phyloP scores from a whole-genome alignment of 2,797 vertebrate genomes.

The Salmo trutta region DNA sequence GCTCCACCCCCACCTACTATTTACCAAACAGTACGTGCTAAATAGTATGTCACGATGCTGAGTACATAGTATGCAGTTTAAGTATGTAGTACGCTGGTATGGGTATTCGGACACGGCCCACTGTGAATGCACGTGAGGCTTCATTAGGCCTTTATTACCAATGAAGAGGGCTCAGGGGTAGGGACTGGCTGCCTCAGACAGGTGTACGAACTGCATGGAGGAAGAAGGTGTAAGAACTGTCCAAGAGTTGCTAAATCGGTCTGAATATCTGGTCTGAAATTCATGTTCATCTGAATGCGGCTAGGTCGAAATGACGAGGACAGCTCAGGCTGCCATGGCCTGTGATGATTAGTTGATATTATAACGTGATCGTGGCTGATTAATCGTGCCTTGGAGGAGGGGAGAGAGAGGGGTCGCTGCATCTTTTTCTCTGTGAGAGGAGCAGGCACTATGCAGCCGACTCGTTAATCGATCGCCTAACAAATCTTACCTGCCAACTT shows the following conservation, averaged over 20 bases:
- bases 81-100: too few species aligned
- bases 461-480: constrained; percentile 19
- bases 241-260: too few species aligned
- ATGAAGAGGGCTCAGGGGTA: background rate
- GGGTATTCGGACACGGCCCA: too few species aligned
- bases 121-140: background rate
- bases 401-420: background rate
- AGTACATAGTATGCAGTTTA: too few species aligned
- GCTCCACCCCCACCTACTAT: too few species aligned
- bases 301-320: background rate
- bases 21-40: too few species aligned
- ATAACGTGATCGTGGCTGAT: background rate
- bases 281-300: background rate
- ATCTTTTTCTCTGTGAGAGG: background rate
- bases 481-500: background rate
- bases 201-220: background rate
- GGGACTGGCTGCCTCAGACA: background rate
- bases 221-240: too few species aligned
- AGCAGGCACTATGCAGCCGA: background rate
- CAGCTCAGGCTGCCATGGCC: background rate
- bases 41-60: too few species aligned
- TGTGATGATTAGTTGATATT: background rate
- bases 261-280: background rate
- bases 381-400: background rate
- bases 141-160: background rate